Evolutionary conservation across 2,888 invertebrate genomes (phyloP).

Genomic region (Anagyrus pseudococci): DNA sequence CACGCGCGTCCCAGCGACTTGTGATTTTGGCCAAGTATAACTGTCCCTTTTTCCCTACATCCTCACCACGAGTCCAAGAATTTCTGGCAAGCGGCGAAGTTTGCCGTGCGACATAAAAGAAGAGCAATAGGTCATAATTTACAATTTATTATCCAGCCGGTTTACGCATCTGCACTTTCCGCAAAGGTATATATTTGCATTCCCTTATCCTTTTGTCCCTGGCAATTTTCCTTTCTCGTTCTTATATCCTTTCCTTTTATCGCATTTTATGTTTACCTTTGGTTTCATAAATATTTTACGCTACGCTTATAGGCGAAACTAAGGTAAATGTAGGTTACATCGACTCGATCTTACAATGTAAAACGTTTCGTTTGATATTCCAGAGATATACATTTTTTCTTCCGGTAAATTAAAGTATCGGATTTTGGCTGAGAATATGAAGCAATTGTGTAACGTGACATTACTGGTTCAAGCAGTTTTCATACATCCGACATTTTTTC

Average conservation of each 20-base stretch:
- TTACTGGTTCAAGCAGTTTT: no score
- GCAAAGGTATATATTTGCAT: not conserved
- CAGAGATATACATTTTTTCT: no score
- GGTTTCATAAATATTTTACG: not conserved
- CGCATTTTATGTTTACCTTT: not conserved
- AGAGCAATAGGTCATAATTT: constrained; percentile 32
- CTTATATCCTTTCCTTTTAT: not conserved
- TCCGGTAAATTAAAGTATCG: no score
- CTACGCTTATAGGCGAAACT: no score
- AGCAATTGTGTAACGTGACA: no score
- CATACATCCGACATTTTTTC: no score
- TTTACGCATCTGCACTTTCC: constrained; percentile 15
- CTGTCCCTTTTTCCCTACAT: not conserved
- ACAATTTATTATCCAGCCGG: constrained; percentile 31
- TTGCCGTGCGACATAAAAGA: not conserved
- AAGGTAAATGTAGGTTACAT: no score
- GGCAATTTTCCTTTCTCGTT: not conserved
- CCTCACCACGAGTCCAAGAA: not conserved
- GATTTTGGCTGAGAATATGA: no score
- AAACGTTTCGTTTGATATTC: no score
- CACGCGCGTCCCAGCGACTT: constrained; percentile 20
- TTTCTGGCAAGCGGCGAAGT: constrained; percentile 15
- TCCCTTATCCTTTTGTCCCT: not conserved
- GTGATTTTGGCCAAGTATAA: constrained; percentile 13
- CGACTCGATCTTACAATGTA: no score